Evolutionary conservation across 2,888 invertebrate genomes (phyloP).

Genomic region (Epirrhoe alternata): DNA sequence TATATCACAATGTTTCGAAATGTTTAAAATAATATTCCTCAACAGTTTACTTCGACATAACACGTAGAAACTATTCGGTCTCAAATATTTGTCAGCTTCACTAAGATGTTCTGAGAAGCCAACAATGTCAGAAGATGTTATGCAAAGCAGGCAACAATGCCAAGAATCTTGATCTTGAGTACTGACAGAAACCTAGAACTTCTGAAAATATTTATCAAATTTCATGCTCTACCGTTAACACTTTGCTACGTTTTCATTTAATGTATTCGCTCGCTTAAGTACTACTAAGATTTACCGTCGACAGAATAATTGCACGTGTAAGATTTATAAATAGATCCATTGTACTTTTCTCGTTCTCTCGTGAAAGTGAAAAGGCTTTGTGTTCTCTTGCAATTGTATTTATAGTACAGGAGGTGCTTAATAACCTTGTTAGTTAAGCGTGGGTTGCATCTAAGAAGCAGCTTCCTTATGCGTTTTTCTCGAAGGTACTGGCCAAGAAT

Average conservation of each 20-base stretch:
- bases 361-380: not conserved
- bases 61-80: constrained; percentile 37
- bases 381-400: not conserved
- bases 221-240: not conserved
- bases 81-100: constrained; percentile 37
- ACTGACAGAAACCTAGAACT: constrained; percentile 26
- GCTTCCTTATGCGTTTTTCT: not conserved
- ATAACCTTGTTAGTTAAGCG: not conserved
- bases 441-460: not conserved
- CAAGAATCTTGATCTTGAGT: constrained; percentile 33
- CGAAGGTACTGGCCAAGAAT: not conserved
- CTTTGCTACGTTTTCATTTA: too few species aligned
- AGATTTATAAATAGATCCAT: not conserved
- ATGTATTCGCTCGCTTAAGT: not conserved
- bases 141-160: constrained; percentile 31
- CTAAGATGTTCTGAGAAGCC: constrained; percentile 32
- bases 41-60: constrained; percentile 26
- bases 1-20: too few species aligned
- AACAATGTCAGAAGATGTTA: constrained; percentile 30
- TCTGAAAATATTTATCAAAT: constrained; percentile 21
- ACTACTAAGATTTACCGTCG: not conserved
- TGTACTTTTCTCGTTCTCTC: not conserved
- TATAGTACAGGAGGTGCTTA: not conserved
- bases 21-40: not conserved
- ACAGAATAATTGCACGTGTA: not conserved